Percentiles rank a stretch among this genome's conserved stretches.
Evolutionary conservation across 1,140 invertebrate genomes (phyloP).

Genomic region (Adelges cooleyi): DNA sequence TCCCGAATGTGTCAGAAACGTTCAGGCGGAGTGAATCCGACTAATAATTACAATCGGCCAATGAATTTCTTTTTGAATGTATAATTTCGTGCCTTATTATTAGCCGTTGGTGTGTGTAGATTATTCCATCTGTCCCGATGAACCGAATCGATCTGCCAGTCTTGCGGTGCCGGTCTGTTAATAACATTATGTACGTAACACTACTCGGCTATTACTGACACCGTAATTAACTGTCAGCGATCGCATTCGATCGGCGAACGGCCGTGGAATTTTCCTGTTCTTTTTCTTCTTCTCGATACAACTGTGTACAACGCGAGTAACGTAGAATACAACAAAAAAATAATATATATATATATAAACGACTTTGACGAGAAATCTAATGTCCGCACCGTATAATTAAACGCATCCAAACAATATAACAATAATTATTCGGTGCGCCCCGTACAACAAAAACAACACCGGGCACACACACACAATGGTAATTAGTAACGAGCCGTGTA

Average conservation of each 20-base stretch:
- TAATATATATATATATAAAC: background rate
- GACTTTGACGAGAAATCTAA: conserved; percentile 4
- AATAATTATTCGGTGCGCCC: background rate
- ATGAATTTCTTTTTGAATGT: conserved; percentile 8
- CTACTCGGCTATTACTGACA: too few species aligned
- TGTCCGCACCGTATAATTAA: conserved; percentile 12
- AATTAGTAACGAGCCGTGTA: too few species aligned
- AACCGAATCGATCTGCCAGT: conserved; percentile 15
- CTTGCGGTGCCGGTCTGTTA: background rate
- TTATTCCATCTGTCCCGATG: conserved; percentile 3
- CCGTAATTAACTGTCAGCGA: conserved; percentile 27
- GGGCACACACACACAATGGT: background rate
- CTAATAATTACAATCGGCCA: conserved; percentile 14
- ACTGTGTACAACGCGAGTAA: background rate
- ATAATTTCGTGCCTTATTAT: conserved; percentile 14
- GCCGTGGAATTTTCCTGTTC: background rate
- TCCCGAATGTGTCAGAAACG: background rate
- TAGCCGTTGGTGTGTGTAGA: background rate
- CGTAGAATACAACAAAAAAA: background rate
- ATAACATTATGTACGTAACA: too few species aligned
- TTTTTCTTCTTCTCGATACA: background rate
- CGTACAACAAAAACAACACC: background rate
- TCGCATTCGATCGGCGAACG: conserved; percentile 13
- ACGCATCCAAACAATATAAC: background rate
- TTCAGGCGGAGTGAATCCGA: too few species aligned